Evolutionary conservation across 2,888 invertebrate genomes (phyloP).

Genomic region (Scelioninae gen. 2): DNA sequence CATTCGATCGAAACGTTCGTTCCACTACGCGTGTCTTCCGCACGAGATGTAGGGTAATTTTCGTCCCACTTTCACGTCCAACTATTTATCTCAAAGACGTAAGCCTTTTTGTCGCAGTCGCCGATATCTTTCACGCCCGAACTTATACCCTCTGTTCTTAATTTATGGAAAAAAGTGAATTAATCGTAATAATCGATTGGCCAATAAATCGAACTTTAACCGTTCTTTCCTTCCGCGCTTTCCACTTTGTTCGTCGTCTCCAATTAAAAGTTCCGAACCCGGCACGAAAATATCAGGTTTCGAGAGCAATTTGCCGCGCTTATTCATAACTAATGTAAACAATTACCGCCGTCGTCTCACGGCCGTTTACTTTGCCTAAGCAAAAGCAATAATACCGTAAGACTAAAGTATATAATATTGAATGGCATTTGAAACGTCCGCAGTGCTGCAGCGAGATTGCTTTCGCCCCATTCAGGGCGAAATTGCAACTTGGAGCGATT

Average conservation of each 20-base stretch:
- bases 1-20: conserved; percentile 35
- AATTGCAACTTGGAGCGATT: conserved; percentile 5
- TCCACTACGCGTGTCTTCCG: conserved; percentile 18
- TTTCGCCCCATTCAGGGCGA: background rate
- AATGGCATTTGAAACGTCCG: no score
- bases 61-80: background rate
- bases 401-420: no score
- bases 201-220: background rate
- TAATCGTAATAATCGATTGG: conserved; percentile 16
- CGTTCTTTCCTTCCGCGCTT: background rate
- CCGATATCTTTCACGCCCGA: conserved; percentile 7
- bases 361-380: no score
- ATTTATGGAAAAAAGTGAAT: conserved; percentile 21
- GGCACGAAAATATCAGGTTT: background rate
- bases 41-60: conserved; percentile 17
- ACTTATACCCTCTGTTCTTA: background rate
- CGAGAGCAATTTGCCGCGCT: background rate
- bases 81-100: conserved; percentile 12
- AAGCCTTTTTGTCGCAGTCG: background rate
- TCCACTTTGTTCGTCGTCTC: conserved; percentile 2
- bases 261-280: conserved; percentile 19
- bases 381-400: no score
- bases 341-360: no score
- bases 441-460: no score
- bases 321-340: no score